Percentiles rank a stretch among this genome's conserved stretches.
phyloP scores from a whole-genome alignment of 1,140 invertebrate species.

The Drosophila miranda region DNA sequence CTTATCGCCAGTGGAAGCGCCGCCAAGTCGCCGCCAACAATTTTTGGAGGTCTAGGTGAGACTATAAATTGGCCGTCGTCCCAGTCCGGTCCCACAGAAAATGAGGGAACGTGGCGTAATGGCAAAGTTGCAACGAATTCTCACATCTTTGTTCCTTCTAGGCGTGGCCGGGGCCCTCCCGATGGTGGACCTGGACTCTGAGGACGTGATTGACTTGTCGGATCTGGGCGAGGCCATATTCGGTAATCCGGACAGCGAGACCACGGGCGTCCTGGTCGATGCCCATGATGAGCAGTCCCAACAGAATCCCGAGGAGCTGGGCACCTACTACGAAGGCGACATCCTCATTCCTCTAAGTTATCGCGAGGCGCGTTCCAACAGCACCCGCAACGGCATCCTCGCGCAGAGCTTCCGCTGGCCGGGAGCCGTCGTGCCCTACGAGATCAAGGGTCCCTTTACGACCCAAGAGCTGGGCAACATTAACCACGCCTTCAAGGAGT shows the following conservation, averaged over 20 bases:
- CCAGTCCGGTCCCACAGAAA: conserved; percentile 13
- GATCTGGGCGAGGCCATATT: conserved; percentile 83
- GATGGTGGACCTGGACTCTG: conserved; percentile 40
- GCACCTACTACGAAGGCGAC: conserved; percentile 88
- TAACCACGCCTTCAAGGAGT: conserved; percentile 86
- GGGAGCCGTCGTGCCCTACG: conserved; percentile 87
- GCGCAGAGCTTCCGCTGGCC: conserved; percentile 85
- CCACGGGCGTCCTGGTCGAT: conserved; percentile 85
- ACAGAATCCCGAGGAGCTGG: conserved; percentile 89
- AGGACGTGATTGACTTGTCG: conserved; percentile 83
- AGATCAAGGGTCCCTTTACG: conserved; percentile 87
- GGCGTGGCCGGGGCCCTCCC: conserved; percentile 7
- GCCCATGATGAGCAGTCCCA: conserved; percentile 85
- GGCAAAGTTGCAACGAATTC: conserved; percentile 34
- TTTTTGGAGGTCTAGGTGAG: conserved; percentile 66
- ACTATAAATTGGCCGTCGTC: conserved; percentile 41
- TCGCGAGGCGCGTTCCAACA: conserved; percentile 49
- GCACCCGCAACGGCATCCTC: conserved; percentile 85
- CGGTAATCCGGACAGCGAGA: conserved; percentile 83
- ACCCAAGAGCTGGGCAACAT: conserved; percentile 83
- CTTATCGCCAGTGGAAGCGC: conserved; percentile 16
- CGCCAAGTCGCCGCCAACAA: conserved; percentile 32
- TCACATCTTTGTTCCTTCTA: conserved; percentile 5
- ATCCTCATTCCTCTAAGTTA: conserved; percentile 87
- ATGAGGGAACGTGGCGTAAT: conserved; percentile 35